Conservation (phyloP, 2,113 vertebrate genomes). For the Leucopsar rothschildi region DNA sequence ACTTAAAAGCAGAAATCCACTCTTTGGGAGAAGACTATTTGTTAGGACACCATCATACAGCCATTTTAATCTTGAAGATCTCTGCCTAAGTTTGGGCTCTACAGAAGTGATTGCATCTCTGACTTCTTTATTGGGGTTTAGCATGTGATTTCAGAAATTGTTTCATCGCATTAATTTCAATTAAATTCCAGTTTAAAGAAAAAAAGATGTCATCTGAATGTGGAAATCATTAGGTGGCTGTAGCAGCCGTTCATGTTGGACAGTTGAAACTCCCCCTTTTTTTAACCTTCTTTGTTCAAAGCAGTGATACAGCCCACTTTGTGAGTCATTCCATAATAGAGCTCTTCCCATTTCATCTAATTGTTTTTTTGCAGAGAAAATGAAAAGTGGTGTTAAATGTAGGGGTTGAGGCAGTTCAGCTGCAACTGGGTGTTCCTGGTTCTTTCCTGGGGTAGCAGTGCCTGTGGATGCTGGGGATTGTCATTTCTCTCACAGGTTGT, state of each 20-base stretch:
- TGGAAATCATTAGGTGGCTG: not conserved
- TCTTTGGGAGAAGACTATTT: not conserved
- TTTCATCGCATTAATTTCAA: not conserved
- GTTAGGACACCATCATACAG: not conserved
- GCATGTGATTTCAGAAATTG: not conserved
- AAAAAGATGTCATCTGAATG: not conserved
- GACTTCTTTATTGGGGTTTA: not conserved
- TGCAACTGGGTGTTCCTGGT: not conserved
- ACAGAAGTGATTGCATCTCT: not conserved
- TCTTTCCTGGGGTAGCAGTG: not conserved
- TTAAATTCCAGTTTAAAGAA: not conserved
- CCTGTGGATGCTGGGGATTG: not conserved
- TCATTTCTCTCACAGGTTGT: not conserved
- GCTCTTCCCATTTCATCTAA: not conserved
- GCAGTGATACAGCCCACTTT: not conserved
- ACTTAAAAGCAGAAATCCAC: not conserved
- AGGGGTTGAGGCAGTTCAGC: not conserved
- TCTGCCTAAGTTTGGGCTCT: not conserved
- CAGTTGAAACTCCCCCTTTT: not conserved
- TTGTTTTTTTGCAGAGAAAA: not conserved
- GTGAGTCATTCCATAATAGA: not conserved
- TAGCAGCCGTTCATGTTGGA: not conserved
- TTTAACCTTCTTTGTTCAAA: not conserved
- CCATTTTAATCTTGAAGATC: not conserved
- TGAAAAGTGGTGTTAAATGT: rapidly evolving